phyloP scores from a whole-genome alignment of 37 sponge, comb jelly and placozoan genomes.

The Eunapius fragilis region DNA sequence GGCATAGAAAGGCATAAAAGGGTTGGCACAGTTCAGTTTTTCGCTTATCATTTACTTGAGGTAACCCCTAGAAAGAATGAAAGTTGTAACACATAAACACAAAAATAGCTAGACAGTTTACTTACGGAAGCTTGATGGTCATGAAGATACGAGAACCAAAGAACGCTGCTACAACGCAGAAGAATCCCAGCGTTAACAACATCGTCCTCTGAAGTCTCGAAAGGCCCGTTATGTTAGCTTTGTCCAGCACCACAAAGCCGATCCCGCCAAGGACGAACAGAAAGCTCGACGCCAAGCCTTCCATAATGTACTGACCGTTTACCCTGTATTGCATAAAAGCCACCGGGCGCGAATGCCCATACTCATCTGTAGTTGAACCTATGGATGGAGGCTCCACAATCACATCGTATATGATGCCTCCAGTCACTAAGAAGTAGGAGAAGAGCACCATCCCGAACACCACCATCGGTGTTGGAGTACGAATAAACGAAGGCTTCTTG shows the following conservation, averaged over 20 bases:
- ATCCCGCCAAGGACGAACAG: conserved; percentile 88
- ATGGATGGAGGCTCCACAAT: conserved; percentile 99
- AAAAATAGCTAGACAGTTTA: not conserved
- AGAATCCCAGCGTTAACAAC: conserved; percentile 84
- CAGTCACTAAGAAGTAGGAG: conserved; percentile 97
- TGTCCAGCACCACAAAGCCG: conserved; percentile 94
- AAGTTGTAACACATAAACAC: not conserved
- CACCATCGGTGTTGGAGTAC: conserved; percentile 87
- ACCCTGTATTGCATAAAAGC: conserved; percentile 98
- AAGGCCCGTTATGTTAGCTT: conserved; percentile 68
- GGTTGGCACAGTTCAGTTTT: not conserved
- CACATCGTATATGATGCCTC: conserved; percentile 99
- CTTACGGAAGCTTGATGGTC: conserved; percentile 98
- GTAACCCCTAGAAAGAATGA: not conserved
- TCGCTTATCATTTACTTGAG: not conserved
- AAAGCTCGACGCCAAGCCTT: conserved; percentile 96
- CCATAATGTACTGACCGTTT: conserved; percentile 99
- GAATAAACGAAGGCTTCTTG: conserved; percentile 86
- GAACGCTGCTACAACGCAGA: conserved; percentile 87
- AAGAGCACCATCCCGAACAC: conserved; percentile 84
- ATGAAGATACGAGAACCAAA: conserved; percentile 93
- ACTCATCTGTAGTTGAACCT: conserved; percentile 93
- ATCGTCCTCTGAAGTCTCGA: conserved; percentile 86
- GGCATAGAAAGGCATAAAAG: not conserved
- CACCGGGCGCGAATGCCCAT: conserved; percentile 86